Evolutionary conservation across 2,113 vertebrate species (phyloP).

Genomic region (Prionailurus bengalensis): DNA sequence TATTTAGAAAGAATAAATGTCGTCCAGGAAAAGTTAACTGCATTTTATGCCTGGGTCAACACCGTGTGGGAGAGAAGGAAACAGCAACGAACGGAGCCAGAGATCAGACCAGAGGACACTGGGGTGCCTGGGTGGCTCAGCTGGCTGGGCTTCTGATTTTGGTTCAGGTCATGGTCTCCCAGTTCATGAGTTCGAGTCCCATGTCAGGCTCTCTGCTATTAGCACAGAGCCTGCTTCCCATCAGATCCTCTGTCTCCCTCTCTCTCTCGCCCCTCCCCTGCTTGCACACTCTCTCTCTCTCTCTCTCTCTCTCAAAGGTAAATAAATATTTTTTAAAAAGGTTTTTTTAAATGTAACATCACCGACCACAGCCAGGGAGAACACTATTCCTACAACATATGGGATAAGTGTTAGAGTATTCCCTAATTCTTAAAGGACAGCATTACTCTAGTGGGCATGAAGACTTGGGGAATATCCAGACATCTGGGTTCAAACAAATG

Average conservation of each 20-base stretch:
- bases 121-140: too few species aligned
- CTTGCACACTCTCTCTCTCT: too few species aligned
- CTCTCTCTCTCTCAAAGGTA: too few species aligned
- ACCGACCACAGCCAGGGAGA: not conserved
- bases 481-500: constrained; percentile 18
- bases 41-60: not conserved
- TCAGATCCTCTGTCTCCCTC: too few species aligned
- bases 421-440: not conserved
- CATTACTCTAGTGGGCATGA: not conserved
- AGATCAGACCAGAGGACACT: not conserved
- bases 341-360: not conserved
- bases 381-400: not conserved
- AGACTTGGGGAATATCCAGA: constrained; percentile 32
- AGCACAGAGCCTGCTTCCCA: too few species aligned
- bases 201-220: too few species aligned
- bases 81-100: not conserved
- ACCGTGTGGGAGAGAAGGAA: not conserved
- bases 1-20: not conserved
- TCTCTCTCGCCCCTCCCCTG: too few species aligned
- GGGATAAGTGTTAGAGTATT: not conserved
- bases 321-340: too few species aligned
- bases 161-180: too few species aligned
- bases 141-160: too few species aligned
- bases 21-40: not conserved
- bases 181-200: too few species aligned